Evolutionary conservation across 1,140 invertebrate genomes (phyloP).

Genomic region (Leptoteleia sp.): DNA sequence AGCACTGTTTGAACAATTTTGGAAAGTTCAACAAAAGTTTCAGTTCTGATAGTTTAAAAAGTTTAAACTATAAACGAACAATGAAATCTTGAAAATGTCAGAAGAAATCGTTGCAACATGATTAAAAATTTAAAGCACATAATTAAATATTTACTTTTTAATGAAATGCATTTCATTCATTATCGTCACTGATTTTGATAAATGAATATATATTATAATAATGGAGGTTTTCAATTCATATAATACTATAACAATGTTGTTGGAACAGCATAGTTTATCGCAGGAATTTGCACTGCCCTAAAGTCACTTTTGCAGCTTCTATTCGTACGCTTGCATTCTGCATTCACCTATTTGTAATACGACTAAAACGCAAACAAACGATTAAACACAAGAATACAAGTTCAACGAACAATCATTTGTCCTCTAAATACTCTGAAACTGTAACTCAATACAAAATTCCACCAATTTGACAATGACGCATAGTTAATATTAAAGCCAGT

Average conservation of each 20-base stretch:
- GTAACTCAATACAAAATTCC: conserved; percentile 5
- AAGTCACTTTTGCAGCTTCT: conserved; percentile 34
- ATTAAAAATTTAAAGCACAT: no score
- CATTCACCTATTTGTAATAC: conserved; percentile 1
- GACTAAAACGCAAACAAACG: conserved; percentile 39
- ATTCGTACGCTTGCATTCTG: conserved; percentile 21
- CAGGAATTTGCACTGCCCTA: conserved; percentile 42
- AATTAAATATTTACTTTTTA: neutral
- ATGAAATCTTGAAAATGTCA: no score
- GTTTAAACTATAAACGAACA: no score
- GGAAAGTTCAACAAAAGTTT: no score
- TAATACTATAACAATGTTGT: conserved; percentile 29
- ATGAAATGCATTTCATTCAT: neutral
- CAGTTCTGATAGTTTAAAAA: no score
- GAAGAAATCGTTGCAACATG: no score
- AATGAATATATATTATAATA: conserved; percentile 20
- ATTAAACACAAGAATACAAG: conserved; percentile 47
- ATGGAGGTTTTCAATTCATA: conserved; percentile 17
- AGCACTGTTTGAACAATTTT: no score
- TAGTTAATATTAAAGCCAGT: no score
- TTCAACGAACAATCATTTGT: conserved; percentile 35
- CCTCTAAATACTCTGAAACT: conserved; percentile 19
- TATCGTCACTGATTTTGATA: neutral
- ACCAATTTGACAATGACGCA: conserved; percentile 1
- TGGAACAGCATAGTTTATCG: conserved; percentile 28